Base-by-base conservation (phyloP, 1,140 invertebrate species). In the Drosophila kikkawai region DNA sequence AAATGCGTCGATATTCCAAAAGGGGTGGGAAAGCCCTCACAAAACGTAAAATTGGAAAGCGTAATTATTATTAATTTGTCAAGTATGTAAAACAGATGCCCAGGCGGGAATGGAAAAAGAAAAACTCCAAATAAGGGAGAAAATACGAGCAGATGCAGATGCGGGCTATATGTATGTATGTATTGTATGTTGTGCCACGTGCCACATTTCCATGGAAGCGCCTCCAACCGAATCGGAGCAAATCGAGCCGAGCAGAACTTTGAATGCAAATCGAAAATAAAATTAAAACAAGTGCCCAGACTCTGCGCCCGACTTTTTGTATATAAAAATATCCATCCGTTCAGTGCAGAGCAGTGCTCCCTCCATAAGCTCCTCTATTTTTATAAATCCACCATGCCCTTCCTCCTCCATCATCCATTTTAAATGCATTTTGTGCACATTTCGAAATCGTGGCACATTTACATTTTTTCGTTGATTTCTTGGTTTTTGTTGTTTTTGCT, bases 61-160 rank as follows among this genome's bases (percentile, higher is more conserved):
- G 84, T 88, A 88, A 87, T 88, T 87, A 84, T 88, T 87, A 88
- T 88, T 78, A 88, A 88, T 87, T 87, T 87, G 84, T 87, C 84
- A 88, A 88, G 85, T 88, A 84, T 88, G 80, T 84, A 88, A 90
- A 90, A 90, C 85, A 88, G 85, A 88, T 88, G 84, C 84, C 78
- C 74, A 48, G 13, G 19, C 9, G 19, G 71, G 63, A 61, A 66
- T 51, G 5, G 71, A 55, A 60, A 53, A 61, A 80, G 9, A 57
- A 45, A 67, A 58, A 56, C 26, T 65, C 32, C 50, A 51, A 58
- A 48, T 69, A 32, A 19, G 56, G 34, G 47, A 39, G 39, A n/a
- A 50, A 61, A 48, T 26, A 13, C 45, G 3, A 50, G 37, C 64
- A 66, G 56, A 80, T 80, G 60, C 64, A 68, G 47, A 87, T 86